Percentiles rank a stretch among this genome's conserved stretches.
phyloP scores from a whole-genome alignment of 2,797 vertebrate species.

The Tolypeutes matacus region DNA sequence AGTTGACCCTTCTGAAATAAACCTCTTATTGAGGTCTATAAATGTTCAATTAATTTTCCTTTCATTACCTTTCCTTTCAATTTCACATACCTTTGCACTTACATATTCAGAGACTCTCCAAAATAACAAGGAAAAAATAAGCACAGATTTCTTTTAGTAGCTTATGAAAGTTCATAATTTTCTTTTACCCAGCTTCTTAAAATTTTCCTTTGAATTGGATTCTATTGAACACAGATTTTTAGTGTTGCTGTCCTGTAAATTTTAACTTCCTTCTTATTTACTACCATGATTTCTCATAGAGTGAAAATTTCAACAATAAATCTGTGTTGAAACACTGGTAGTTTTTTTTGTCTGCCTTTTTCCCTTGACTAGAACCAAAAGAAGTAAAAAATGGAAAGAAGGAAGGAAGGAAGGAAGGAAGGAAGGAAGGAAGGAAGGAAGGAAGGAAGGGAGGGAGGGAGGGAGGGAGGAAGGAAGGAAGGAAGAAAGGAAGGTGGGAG shows the following conservation, averaged over 20 bases:
- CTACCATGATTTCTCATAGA: neutral
- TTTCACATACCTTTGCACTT: conserved; percentile 55
- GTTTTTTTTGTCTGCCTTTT: neutral
- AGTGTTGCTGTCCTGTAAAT: neutral
- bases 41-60: conserved; percentile 74
- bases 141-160: neutral
- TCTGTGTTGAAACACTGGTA: neutral
- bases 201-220: neutral
- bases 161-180: neutral
- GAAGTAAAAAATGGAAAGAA: neutral
- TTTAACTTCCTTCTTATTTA: neutral
- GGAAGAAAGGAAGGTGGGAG: neutral
- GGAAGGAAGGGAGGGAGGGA: too few relatives aligned
- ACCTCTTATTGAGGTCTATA: conserved; percentile 55
- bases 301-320: conserved; percentile 7
- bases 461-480: too few relatives aligned
- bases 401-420: neutral
- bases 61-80: conserved; percentile 65
- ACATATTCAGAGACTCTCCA: neutral
- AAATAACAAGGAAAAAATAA: neutral
- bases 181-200: neutral
- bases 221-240: neutral
- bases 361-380: too few relatives aligned
- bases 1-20: conserved; percentile 73
- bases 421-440: neutral